Evolutionary conservation across 2,888 invertebrate genomes (phyloP).

Genomic region (Cheilosia soror): DNA sequence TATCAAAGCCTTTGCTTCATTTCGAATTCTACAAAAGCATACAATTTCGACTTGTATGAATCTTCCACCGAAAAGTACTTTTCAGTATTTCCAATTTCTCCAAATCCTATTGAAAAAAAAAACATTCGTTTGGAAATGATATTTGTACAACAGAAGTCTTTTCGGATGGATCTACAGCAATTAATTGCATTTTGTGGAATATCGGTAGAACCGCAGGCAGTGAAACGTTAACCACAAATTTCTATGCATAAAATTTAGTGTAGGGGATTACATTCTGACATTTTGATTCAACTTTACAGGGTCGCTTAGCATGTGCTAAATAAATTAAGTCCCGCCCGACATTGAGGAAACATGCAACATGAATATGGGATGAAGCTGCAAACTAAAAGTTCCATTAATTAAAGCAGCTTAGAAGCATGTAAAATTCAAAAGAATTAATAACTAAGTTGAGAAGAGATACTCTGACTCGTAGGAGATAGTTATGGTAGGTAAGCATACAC

Average conservation of each 20-base stretch:
- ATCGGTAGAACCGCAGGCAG: slow-evolving; percentile 22
- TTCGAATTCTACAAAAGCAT: slow-evolving; percentile 51
- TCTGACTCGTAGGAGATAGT: slow-evolving; percentile 32
- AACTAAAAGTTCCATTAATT: slow-evolving; percentile 75
- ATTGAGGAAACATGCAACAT: slow-evolving; percentile 58
- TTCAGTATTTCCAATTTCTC: background rate
- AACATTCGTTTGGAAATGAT: background rate
- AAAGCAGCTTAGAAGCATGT: slow-evolving; percentile 71
- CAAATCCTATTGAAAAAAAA: background rate
- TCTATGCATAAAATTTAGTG: slow-evolving; percentile 55
- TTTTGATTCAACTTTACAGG: slow-evolving; percentile 57
- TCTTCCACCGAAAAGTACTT: slow-evolving; percentile 29
- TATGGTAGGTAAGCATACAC: background rate
- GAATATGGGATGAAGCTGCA: slow-evolving; percentile 66
- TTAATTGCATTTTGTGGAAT: slow-evolving; percentile 39
- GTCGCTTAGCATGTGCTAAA: slow-evolving; percentile 61
- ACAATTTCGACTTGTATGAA: slow-evolving; percentile 55
- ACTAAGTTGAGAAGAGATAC: slow-evolving; percentile 64
- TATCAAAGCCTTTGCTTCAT: slow-evolving; percentile 56
- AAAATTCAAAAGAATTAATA: slow-evolving; percentile 73
- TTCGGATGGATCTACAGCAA: slow-evolving; percentile 10
- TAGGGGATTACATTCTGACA: slow-evolving; percentile 51
- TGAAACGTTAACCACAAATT: slow-evolving; percentile 55
- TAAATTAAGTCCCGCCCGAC: slow-evolving; percentile 58
- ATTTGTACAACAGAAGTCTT: background rate